Evolutionary conservation across 2,797 vertebrate genomes (phyloP).

Genomic region (Coccyzus lansbergi): DNA sequence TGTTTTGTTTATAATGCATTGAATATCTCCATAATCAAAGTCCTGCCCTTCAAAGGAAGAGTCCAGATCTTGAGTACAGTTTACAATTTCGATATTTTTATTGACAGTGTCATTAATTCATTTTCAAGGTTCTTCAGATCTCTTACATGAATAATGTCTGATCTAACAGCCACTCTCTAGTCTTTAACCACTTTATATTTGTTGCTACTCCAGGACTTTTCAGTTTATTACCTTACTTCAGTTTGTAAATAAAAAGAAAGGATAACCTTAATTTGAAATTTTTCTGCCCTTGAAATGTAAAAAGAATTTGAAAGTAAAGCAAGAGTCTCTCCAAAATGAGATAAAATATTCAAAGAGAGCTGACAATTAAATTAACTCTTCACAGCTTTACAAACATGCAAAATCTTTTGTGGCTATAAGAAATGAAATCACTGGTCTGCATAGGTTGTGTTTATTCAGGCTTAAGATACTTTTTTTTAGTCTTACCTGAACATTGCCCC

Average conservation of each 20-base stretch:
- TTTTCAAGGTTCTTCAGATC: not conserved
- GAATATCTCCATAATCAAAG: not conserved
- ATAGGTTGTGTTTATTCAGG: not conserved
- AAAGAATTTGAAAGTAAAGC: slow-evolving; percentile 31
- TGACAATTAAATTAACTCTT: not conserved
- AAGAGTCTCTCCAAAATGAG: slow-evolving; percentile 10
- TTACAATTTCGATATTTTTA: not conserved
- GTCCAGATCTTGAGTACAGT: not conserved
- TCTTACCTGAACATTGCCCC: not conserved
- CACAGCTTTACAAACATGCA: not conserved
- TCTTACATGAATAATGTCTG: not conserved
- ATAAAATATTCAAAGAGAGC: slow-evolving; percentile 21
- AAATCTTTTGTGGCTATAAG: not conserved
- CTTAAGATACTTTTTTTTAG: not conserved
- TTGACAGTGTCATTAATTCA: not conserved
- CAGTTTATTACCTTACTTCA: slow-evolving; percentile 4
- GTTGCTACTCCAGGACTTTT: not conserved
- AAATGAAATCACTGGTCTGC: not conserved
- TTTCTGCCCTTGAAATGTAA: slow-evolving; percentile 2
- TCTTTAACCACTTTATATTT: not conserved
- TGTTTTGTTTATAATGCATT: not conserved
- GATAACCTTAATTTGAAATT: not conserved
- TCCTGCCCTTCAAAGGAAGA: not conserved
- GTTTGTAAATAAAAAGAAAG: not conserved
- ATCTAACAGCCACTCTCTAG: not conserved